A percentile compares a stretch with the other conserved stretches of the same genome.
phyloP scores from a whole-genome alignment of 2,113 vertebrate genomes.

The Apus apus region DNA sequence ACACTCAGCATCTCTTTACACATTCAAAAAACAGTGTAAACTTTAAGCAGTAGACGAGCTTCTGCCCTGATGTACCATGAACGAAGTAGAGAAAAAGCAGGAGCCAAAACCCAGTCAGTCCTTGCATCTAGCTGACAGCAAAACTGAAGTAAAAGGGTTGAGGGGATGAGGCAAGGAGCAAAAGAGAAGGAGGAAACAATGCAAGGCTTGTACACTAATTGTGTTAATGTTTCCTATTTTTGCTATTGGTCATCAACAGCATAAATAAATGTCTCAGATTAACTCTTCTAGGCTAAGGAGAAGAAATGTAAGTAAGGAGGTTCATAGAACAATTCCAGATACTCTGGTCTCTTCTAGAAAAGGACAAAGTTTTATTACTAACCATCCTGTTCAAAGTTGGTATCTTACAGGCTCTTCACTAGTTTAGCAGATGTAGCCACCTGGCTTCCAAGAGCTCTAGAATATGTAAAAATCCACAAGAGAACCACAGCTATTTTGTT shows the following conservation, averaged over 20 bases:
- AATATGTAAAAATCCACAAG: not conserved
- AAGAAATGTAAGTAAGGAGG: not conserved
- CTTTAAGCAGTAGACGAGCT: not conserved
- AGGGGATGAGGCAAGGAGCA: not conserved
- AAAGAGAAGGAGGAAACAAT: not conserved
- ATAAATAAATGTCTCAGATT: not conserved
- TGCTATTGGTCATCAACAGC: not conserved
- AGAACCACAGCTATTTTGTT: not conserved
- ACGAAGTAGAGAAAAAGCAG: not conserved
- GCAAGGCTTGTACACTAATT: not conserved
- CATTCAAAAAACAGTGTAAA: not conserved
- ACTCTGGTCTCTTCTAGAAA: not conserved
- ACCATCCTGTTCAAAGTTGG: not conserved
- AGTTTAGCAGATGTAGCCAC: not conserved
- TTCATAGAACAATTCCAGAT: not conserved
- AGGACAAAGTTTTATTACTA: not conserved
- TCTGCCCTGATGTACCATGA: not conserved
- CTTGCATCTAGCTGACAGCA: not conserved
- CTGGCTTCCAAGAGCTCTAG: not conserved
- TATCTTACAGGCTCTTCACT: not conserved
- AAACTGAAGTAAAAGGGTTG: not conserved
- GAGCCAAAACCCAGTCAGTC: not conserved
- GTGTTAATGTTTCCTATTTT: not conserved
- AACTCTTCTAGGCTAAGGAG: not conserved
- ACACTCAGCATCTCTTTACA: not conserved